These are phyloP conservation scores for Eidolon helvum DNA, from an alignment of 2,113 vertebrate genomes.

Conservation along the genomic window DNA sequence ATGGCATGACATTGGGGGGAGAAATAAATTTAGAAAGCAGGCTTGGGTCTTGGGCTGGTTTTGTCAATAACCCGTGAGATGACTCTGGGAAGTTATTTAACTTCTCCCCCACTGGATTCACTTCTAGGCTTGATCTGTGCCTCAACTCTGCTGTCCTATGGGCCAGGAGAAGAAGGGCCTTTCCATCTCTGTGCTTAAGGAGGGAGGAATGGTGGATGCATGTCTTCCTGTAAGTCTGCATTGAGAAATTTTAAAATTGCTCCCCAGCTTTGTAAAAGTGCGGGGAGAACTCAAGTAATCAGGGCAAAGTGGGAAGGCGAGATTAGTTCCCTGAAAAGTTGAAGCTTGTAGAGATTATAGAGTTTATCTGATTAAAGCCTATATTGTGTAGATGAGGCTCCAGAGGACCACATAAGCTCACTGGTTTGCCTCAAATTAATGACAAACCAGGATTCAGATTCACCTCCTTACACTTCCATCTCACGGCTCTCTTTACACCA, in stretches of 20 bases:
- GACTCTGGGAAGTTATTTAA: neutral
- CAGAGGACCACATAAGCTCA: neutral
- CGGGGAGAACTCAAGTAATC: neutral
- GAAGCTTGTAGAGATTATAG: neutral
- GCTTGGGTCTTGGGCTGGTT: neutral
- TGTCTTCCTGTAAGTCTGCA: neutral
- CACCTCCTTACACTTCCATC: neutral
- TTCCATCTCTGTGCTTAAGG: neutral
- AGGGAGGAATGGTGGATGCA: rapidly evolving
- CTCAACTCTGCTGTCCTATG: neutral
- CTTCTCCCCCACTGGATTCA: neutral
- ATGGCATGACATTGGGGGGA: neutral
- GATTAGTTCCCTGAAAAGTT: neutral
- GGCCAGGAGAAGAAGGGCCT: neutral
- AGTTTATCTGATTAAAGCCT: neutral
- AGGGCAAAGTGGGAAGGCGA: neutral
- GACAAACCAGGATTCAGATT: neutral
- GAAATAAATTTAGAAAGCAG: neutral
- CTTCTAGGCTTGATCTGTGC: neutral
- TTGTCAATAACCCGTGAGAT: neutral
- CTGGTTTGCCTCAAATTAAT: neutral
- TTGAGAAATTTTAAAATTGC: neutral
- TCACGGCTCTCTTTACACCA: neutral
- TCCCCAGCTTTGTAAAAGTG: neutral
- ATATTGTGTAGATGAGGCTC: neutral